These are phyloP conservation scores for Leptopterna dolabrata DNA, from an alignment of 2,888 invertebrate species.

Conservation along the genomic window DNA sequence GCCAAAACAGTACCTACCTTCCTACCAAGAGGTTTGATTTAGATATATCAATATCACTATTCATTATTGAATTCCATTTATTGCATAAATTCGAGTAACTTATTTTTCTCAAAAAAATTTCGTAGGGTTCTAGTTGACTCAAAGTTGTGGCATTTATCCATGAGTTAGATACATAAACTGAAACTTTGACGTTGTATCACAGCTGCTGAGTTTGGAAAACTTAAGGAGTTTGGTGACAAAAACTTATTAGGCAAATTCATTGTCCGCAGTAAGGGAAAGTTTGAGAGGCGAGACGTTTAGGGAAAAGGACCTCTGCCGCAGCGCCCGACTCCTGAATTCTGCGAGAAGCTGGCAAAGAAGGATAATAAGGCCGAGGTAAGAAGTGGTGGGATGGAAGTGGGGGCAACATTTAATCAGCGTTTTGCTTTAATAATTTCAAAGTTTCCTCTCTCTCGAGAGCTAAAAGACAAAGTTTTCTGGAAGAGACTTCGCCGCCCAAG, in stretches of 20 bases:
- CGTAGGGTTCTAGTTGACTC: too few relatives aligned
- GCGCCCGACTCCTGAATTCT: background rate
- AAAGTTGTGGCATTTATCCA: too few relatives aligned
- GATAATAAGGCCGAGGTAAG: slow-evolving; percentile 1
- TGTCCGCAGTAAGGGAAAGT: background rate
- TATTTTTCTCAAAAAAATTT: too few relatives aligned
- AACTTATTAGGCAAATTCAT: background rate
- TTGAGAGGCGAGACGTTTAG: background rate
- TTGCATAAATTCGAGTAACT: too few relatives aligned
- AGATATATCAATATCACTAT: too few relatives aligned
- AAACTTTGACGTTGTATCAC: background rate
- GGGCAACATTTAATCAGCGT: slow-evolving; percentile 25
- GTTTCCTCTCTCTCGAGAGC: background rate
- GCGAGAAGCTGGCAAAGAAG: background rate
- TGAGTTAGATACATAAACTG: background rate
- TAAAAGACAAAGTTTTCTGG: slow-evolving; percentile 1
- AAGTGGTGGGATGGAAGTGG: background rate
- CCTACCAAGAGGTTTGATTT: too few relatives aligned
- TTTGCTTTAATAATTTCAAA: slow-evolving; percentile 42
- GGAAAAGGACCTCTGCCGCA: background rate
- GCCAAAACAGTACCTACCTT: too few relatives aligned
- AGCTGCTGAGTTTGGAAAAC: background rate
- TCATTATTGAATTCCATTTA: too few relatives aligned
- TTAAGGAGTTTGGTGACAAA: background rate
- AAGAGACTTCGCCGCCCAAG: background rate